Evolutionary conservation across 2,888 invertebrate genomes (phyloP).

Genomic region (Papilio protenor): DNA sequence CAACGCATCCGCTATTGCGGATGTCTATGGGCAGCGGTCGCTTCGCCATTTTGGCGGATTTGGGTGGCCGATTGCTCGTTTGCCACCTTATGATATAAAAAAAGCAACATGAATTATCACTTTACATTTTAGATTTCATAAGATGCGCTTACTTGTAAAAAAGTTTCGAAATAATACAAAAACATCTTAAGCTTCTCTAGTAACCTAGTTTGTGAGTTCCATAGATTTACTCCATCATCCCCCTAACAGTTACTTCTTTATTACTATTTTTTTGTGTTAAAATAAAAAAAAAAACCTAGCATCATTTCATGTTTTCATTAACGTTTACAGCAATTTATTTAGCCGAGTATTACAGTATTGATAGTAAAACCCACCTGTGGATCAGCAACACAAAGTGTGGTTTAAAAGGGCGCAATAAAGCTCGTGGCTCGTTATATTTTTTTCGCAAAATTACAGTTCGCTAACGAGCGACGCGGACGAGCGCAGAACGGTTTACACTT

Average conservation of each 20-base stretch:
- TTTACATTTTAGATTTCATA: neutral
- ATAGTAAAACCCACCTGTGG: constrained; percentile 41
- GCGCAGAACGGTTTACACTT: constrained; percentile 27
- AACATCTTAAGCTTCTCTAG: neutral
- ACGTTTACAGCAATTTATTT: constrained; percentile 17
- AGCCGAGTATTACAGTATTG: constrained; percentile 20
- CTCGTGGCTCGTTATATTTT: constrained; percentile 41
- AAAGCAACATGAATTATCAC: neutral
- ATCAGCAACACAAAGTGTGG: constrained; percentile 35
- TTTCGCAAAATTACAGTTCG: constrained; percentile 40
- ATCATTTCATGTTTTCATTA: neutral
- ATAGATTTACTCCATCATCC: neutral
- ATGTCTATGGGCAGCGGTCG: no score
- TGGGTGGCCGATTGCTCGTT: no score
- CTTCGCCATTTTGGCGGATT: no score
- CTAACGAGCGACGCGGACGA: constrained; percentile 37
- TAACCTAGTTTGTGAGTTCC: neutral
- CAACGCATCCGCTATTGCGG: no score
- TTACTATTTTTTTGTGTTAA: neutral
- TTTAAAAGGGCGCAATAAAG: constrained; percentile 40
- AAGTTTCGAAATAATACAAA: neutral
- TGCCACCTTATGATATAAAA: no score
- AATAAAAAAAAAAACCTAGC: neutral
- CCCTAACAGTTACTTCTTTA: neutral
- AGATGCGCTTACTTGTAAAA: neutral